Conservation (phyloP, 2,797 vertebrate genomes). For the Morus bassanus region DNA sequence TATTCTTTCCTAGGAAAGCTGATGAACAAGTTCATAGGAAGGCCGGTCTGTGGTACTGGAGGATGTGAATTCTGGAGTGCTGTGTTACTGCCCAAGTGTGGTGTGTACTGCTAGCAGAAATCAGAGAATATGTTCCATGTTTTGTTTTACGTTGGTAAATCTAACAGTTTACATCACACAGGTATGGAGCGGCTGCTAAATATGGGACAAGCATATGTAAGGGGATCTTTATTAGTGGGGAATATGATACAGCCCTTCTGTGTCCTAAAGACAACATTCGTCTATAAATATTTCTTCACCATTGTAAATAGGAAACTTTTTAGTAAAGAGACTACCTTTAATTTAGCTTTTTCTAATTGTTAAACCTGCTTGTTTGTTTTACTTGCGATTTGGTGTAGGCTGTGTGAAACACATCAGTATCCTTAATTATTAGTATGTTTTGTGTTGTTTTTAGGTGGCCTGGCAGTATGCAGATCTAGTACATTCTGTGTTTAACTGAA, state of each 20-base stretch:
- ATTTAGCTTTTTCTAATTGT: background rate
- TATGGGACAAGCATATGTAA: background rate
- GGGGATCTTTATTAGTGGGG: background rate
- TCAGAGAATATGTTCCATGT: fast-evolving
- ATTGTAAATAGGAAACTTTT: background rate
- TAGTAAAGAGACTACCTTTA: background rate
- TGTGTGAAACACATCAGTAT: background rate
- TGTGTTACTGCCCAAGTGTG: background rate
- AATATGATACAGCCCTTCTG: background rate
- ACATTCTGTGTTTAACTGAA: background rate
- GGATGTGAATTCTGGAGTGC: background rate
- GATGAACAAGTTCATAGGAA: background rate
- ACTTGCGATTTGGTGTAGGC: background rate
- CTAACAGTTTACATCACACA: background rate
- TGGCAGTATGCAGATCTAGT: background rate
- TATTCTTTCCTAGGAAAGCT: background rate
- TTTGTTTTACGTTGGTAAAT: background rate
- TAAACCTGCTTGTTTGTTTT: background rate
- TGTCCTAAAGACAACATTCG: background rate
- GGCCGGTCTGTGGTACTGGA: background rate
- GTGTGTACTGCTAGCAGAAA: background rate
- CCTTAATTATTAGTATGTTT: background rate
- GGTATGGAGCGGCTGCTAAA: conserved; percentile 19
- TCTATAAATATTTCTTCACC: background rate
- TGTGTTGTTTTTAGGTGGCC: background rate